phyloP scores from a whole-genome alignment of 1,140 invertebrate genomes.

The Protaetia brevitarsis region DNA sequence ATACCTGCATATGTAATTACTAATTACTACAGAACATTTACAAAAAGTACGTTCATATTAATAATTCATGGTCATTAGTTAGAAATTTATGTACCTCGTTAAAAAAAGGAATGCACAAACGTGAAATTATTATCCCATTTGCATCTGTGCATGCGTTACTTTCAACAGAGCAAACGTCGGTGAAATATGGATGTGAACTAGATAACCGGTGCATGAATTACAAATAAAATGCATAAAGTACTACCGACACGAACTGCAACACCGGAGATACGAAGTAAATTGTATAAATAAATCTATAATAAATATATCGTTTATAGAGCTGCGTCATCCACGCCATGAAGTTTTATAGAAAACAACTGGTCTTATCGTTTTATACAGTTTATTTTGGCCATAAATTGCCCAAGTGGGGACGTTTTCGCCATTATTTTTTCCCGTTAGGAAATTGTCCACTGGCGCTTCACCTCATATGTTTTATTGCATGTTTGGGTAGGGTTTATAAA shows the following conservation, averaged over 20 bases:
- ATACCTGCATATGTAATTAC: too few species aligned
- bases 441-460: not conserved
- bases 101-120: not conserved
- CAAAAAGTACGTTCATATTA: too few species aligned
- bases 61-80: not conserved
- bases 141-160: not conserved
- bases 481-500: not conserved
- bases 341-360: not conserved
- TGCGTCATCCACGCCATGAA: not conserved
- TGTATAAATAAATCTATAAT: slow-evolving; percentile 11
- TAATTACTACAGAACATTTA: too few species aligned
- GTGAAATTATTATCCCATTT: slow-evolving; percentile 4
- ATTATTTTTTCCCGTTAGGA: slow-evolving; percentile 14
- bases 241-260: not conserved
- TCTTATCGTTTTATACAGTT: not conserved
- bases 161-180: not conserved
- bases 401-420: not conserved
- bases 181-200: not conserved
- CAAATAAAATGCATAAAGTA: slow-evolving; percentile 1
- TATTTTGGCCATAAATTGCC: slow-evolving; percentile 6
- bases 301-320: slow-evolving; percentile 7
- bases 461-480: slow-evolving; percentile 3
- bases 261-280: not conserved
- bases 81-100: not conserved
- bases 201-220: not conserved